A percentile compares a stretch with the other conserved stretches of the same genome.
phyloP scores from a whole-genome alignment of 1,140 invertebrate genomes.

The Drosophila truncata region DNA sequence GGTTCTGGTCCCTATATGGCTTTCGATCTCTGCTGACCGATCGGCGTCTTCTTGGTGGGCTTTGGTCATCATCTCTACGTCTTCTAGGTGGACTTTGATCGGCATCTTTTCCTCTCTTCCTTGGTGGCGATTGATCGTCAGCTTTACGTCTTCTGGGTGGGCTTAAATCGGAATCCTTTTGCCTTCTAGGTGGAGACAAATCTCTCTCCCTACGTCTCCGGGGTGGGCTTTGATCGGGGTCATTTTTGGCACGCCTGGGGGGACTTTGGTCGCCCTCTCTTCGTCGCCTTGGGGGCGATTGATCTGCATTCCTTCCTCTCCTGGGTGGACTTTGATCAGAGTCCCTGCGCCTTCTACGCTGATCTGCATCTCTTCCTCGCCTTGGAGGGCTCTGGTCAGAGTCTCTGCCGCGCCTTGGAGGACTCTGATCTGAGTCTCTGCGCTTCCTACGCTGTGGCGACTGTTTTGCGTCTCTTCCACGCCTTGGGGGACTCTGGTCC shows the following conservation, averaged over 20 bases:
- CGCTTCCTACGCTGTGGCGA: no score
- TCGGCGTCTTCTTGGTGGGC: no score
- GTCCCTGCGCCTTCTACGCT: neutral
- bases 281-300: slow-evolving; percentile 6
- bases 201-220: slow-evolving; percentile 15
- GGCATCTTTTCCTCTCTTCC: slow-evolving; percentile 1
- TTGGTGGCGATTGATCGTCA: slow-evolving; percentile 29
- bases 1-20: slow-evolving; percentile 22
- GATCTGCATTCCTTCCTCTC: neutral
- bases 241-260: neutral
- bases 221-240: slow-evolving; percentile 38
- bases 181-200: slow-evolving; percentile 27
- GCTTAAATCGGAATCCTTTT: slow-evolving; percentile 27
- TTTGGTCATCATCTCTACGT: no score
- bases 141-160: slow-evolving; percentile 21
- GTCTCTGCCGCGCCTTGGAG: no score
- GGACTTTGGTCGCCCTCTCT: slow-evolving; percentile 23
- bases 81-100: slow-evolving; percentile 39
- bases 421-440: no score
- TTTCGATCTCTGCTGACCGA: slow-evolving; percentile 16
- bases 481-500: slow-evolving; percentile 21
- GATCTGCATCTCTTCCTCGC: no score
- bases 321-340: slow-evolving; percentile 23
- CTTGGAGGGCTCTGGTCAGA: no score
- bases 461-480: slow-evolving; percentile 6